Evolutionary conservation across 2,888 invertebrate species (phyloP), one percentile per base, ranked within the genome.

Genomic region (Diachrysia chrysitis): DNA sequence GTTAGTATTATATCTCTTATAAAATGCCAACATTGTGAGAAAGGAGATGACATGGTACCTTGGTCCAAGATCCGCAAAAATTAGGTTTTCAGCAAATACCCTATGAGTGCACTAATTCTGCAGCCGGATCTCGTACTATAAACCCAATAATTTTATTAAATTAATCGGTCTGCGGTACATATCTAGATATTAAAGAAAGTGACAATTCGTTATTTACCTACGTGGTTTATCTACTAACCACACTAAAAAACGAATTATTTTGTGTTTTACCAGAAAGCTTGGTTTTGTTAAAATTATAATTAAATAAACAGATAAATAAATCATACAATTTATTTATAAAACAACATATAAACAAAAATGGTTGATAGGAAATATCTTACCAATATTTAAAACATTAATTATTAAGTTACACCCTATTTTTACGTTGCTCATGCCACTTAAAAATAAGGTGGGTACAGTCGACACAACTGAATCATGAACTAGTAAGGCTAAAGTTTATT

Each of bases 381-480:
- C n/a, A 42, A 42, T n/a, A 42, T n/a, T 42, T n/a, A n/a, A n/a
- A 42, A n/a, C n/a, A n/a, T n/a, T n/a, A n/a, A n/a, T n/a, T n/a
- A n/a, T n/a, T n/a, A n/a, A n/a, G n/a, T n/a, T n/a, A n/a, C n/a
- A n/a, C n/a, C n/a, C n/a, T n/a, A n/a, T n/a, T n/a, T n/a, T n/a
- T n/a, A n/a, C n/a, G n/a, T n/a, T n/a, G n/a, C n/a, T n/a, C 4
- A 42, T 1, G n/a, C 42, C 14, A 16, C 2, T 37, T 14, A 4
- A 42, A 42, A n/a, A 42, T 42, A 42, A 7, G 42, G 42, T 42
- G n/a, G 42, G 42, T 42, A n/a, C n/a, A n/a, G n/a, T 42, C n/a
- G 5, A n/a, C 42, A 0, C 0, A n/a, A 42, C 5, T n/a, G 7
- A 42, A n/a, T 5, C 6, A 32, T 32, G 32, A 10, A 4, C 25